Conservation (phyloP, 2,888 invertebrate genomes). For the Galeopsomyia nigrocyanea region DNA sequence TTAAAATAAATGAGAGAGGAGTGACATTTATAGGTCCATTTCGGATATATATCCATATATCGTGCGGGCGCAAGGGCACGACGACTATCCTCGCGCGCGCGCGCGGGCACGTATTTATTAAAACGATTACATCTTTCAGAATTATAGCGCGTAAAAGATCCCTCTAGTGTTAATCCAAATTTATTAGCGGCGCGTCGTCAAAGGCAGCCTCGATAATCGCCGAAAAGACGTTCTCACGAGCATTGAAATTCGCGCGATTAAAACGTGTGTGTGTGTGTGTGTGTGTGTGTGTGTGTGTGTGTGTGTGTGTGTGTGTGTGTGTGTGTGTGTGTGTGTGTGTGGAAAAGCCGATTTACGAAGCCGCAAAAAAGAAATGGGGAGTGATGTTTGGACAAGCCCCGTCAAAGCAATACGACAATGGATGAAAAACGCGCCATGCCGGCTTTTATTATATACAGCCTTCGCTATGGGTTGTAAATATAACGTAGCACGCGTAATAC, state of each 20-base stretch:
- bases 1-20: not conserved
- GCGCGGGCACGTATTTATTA: conserved; percentile 29
- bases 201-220: conserved; percentile 24
- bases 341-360: conserved; percentile 45
- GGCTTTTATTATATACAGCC: no score
- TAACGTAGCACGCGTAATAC: no score
- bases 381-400: no score
- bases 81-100: not conserved
- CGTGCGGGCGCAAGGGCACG: conserved; percentile 1
- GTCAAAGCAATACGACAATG: no score
- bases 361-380: conserved; percentile 3
- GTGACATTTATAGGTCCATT: conserved; percentile 34
- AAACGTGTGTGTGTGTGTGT: not conserved
- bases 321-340: no score
- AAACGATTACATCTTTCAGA: conserved; percentile 12
- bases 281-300: no score
- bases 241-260: conserved; percentile 27
- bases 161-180: conserved; percentile 29
- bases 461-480: no score
- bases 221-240: conserved; percentile 42
- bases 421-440: no score
- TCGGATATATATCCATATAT: no score
- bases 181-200: conserved; percentile 35
- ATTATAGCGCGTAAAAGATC: not conserved
- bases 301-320: no score